phyloP scores from a whole-genome alignment of 2,888 invertebrate genomes.

The Patella depressa region DNA sequence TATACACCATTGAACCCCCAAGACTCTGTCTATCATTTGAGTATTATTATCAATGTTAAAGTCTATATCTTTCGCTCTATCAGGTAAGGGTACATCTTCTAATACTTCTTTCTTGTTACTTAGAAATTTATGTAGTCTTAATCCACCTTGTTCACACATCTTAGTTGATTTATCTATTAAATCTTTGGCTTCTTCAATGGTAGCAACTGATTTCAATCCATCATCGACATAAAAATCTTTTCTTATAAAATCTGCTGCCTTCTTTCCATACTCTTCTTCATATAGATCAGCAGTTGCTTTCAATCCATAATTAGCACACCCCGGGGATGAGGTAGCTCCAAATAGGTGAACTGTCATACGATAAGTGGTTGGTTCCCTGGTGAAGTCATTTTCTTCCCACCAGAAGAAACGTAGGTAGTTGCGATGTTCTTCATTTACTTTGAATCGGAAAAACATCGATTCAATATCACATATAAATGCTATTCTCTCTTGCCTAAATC shows the following conservation, averaged over 20 bases:
- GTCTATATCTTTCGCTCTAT: conserved; percentile 12
- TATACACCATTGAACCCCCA: conserved; percentile 33
- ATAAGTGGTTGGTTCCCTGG: neutral
- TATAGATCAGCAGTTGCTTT: neutral
- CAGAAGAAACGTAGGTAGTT: conserved; percentile 36
- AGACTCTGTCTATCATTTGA: conserved; percentile 27
- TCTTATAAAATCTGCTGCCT: conserved; percentile 11
- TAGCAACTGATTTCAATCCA: conserved; percentile 29
- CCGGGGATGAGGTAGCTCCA: conserved; percentile 10
- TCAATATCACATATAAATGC: conserved; percentile 40
- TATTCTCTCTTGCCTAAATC: conserved; percentile 38
- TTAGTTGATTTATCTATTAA: conserved; percentile 19
- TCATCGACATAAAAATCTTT: conserved; percentile 34
- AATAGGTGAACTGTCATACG: conserved; percentile 18
- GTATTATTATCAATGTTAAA: conserved; percentile 18
- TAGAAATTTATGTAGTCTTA: conserved; percentile 24
- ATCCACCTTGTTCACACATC: conserved; percentile 17
- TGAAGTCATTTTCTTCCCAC: conserved; percentile 26
- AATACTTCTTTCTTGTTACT: conserved; percentile 24
- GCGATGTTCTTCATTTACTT: conserved; percentile 28
- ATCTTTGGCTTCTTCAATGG: conserved; percentile 15
- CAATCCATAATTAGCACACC: conserved; percentile 15
- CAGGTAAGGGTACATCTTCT: conserved; percentile 17
- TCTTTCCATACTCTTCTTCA: neutral
- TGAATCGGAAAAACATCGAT: conserved; percentile 35